Base-by-base conservation (phyloP, 2,888 invertebrate genomes). In the Hirtodrosophila duncani region DNA sequence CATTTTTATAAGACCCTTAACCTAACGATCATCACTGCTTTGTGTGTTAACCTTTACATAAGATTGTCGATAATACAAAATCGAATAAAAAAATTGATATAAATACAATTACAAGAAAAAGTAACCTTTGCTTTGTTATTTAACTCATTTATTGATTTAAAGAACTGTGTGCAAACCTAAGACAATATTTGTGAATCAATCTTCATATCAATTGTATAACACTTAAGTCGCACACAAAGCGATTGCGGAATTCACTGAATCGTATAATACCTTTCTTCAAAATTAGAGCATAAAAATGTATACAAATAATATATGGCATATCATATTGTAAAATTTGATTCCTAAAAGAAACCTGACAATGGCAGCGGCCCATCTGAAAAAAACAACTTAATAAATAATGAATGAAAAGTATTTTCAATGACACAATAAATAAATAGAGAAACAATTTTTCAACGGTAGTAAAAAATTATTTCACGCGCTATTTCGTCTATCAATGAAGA, bases 211-310 rank as follows among this genome's bases (percentile, higher is more conserved):
- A 48, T 78, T 74, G 56, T 59, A 55, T 74, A 70, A 75, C 26
- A 17, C 17, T 49, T 20, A 11, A 11, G 18, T 9, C 2, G n/a
- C 7, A 7, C 14, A 13, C 53, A 56, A 34, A 9, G 20, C 30
- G 11, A 52, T 48, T 45, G 50, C 52, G 43, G 48, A 63, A 70
- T 44, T 58, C 63, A 27, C 24, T 44, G n/a, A 44, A 60, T 46
- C 59, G 44, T 30, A 37, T 48, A 26, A 56, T 50, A 33, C 67
- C 46, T 30, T 56, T 78, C 63, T 46, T 51, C 34, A 36, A 71
- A 72, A 80, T 75, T 75, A 51, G 71, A 71, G 80, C 80, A 71
- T 34, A 67, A 67, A 75, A 75, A 67, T 62, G 65, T 58, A 44
- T 39, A 37, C n/a, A 79, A 53, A 45, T 53, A 51, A 27, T 42